These are phyloP conservation scores for Desmodus rotundus DNA, from an alignment of 2,113 vertebrate species.

Conservation along the genomic window DNA sequence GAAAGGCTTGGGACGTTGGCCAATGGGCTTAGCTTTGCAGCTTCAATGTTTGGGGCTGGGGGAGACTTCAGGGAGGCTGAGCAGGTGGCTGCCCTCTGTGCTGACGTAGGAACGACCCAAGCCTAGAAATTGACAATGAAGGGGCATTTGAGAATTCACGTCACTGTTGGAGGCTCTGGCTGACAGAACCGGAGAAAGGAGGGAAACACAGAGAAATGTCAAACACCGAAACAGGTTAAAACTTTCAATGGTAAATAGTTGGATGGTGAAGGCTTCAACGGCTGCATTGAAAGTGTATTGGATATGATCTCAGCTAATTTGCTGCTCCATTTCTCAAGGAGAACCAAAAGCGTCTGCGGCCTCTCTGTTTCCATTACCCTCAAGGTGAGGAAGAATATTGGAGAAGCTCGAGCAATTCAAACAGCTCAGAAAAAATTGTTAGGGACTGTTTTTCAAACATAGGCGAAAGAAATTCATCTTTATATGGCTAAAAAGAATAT, in stretches of 20 bases:
- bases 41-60: not conserved
- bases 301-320: not conserved
- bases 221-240: not conserved
- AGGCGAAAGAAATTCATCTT: not conserved
- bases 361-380: not conserved
- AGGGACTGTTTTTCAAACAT: not conserved
- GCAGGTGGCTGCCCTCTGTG: fast-evolving
- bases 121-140: not conserved
- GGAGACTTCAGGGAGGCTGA: fast-evolving
- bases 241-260: not conserved
- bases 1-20: fast-evolving
- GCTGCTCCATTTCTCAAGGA: not conserved
- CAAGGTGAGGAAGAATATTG: not conserved
- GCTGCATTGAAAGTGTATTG: fast-evolving
- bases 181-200: not conserved
- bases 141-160: not conserved
- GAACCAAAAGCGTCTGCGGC: fast-evolving
- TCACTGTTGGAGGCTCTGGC: too few species aligned
- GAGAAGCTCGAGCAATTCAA: not conserved
- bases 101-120: fast-evolving
- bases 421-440: not conserved
- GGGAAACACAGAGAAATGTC: not conserved
- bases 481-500: not conserved
- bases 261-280: fast-evolving
- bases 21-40: fast-evolving